Percentiles rank a stretch among this genome's conserved stretches.
These are phyloP conservation scores for Melanargia galathea DNA, from an alignment of 2,888 invertebrate genomes.

Conservation along the genomic window DNA sequence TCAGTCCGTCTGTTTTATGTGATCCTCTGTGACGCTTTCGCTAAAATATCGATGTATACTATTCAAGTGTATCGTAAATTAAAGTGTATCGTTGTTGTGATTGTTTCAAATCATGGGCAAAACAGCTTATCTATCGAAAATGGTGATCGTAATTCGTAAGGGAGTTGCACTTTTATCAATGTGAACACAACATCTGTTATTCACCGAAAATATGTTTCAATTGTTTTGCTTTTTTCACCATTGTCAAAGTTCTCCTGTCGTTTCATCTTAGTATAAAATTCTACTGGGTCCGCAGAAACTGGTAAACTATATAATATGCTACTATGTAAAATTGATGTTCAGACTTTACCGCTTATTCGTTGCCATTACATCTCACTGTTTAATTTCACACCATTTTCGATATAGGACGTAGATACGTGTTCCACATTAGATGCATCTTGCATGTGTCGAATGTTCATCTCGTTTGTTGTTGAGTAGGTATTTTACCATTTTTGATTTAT, in stretches of 20 bases:
- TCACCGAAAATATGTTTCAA: conserved; percentile 51
- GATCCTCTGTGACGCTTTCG: conserved; percentile 67
- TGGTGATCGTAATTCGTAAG: conserved; percentile 61
- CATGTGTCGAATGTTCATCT: conserved; percentile 37
- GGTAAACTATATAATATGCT: conserved; percentile 55
- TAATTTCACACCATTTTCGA: conserved; percentile 73
- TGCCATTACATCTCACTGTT: conserved; percentile 59
- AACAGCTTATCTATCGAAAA: conserved; percentile 63
- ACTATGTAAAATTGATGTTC: conserved; percentile 69
- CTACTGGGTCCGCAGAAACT: conserved; percentile 32
- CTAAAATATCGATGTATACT: conserved; percentile 59
- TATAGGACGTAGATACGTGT: conserved; percentile 51
- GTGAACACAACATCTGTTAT: conserved; percentile 48
- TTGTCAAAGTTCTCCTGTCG: conserved; percentile 37
- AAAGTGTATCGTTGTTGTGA: conserved; percentile 65
- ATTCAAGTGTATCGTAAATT: conserved; percentile 50
- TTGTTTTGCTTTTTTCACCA: conserved; percentile 53
- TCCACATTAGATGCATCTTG: conserved; percentile 48
- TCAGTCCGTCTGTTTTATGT: conserved; percentile 52
- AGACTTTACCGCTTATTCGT: conserved; percentile 60
- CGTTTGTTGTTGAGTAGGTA: background rate
- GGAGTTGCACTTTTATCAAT: conserved; percentile 47
- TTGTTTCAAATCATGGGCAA: conserved; percentile 49
- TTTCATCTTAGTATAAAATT: conserved; percentile 37
- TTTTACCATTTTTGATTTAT: conserved; percentile 33